These are phyloP conservation scores for Sphyrna mokarran DNA, from an alignment of 2,113 vertebrate genomes.

Conservation along the genomic window DNA sequence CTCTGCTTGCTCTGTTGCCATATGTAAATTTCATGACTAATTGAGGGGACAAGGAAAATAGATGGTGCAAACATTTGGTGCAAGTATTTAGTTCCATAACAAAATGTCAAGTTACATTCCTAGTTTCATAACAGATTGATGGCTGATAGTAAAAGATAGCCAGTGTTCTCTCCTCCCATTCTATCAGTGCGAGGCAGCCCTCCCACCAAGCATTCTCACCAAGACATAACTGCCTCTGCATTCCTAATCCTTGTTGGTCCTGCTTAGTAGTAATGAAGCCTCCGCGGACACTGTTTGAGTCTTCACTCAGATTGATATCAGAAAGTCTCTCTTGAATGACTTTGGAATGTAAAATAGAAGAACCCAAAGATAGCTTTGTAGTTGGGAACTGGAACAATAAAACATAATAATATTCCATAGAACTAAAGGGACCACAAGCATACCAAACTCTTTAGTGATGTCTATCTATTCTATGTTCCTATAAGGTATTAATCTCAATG, in stretches of 20 bases:
- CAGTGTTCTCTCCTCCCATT: conserved; percentile 40
- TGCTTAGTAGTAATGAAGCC: conserved; percentile 15
- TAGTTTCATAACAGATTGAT: conserved; percentile 49
- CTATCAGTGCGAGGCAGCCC: conserved; percentile 33
- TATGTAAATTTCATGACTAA: conserved; percentile 63
- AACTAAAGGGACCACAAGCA: neutral
- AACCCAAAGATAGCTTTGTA: neutral
- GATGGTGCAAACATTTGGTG: conserved; percentile 59
- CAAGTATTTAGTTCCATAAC: conserved; percentile 50
- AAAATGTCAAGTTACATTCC: conserved; percentile 50
- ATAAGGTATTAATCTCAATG: too few relatives aligned
- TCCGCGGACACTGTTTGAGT: neutral
- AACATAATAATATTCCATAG: neutral
- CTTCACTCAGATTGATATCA: neutral
- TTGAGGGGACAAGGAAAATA: conserved; percentile 54
- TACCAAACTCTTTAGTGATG: neutral
- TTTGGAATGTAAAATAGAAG: conserved; percentile 6
- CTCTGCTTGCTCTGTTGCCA: conserved; percentile 53
- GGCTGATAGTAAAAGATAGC: conserved; percentile 42
- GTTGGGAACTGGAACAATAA: neutral
- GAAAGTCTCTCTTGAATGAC: neutral
- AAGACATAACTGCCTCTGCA: conserved; percentile 18
- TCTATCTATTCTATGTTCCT: neutral
- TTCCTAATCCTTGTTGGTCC: conserved; percentile 29
- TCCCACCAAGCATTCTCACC: conserved; percentile 38